Evolutionary conservation across 2,797 vertebrate genomes (phyloP).

Genomic region (Rhabdophis nuchalis): DNA sequence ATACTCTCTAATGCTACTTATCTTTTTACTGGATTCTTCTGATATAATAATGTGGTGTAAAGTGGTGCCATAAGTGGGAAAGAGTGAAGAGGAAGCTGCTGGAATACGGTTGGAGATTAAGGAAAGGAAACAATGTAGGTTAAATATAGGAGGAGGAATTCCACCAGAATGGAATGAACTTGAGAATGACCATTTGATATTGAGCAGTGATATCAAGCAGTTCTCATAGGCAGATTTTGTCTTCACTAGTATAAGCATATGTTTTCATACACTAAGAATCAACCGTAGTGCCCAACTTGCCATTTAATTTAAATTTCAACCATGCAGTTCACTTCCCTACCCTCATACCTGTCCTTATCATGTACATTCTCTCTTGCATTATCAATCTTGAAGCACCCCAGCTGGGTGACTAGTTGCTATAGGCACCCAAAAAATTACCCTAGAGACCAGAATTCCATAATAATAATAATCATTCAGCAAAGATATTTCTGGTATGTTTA

Average conservation of each 20-base stretch:
- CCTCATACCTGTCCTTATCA: neutral
- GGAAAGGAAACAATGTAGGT: constrained; percentile 40
- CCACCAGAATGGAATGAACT: constrained; percentile 36
- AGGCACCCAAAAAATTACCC: constrained; percentile 60
- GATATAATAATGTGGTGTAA: constrained; percentile 55
- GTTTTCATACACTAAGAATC: neutral
- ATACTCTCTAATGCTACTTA: constrained; percentile 63
- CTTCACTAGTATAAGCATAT: fast-evolving
- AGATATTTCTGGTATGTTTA: neutral
- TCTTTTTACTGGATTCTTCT: constrained; percentile 65
- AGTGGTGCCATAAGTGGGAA: constrained; percentile 52
- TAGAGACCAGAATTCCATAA: constrained; percentile 50
- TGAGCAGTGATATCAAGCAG: neutral
- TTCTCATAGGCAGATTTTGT: neutral
- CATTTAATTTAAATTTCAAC: neutral
- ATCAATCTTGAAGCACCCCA: constrained; percentile 15
- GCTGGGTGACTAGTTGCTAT: constrained; percentile 58
- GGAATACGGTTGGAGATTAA: constrained; percentile 14
- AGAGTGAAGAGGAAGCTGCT: constrained; percentile 41
- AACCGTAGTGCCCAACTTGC: neutral
- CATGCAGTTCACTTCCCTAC: neutral
- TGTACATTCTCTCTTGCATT: constrained; percentile 9
- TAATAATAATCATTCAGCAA: constrained; percentile 31
- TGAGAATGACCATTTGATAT: neutral
- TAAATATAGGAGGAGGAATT: constrained; percentile 40